phyloP scores from a whole-genome alignment of 1,140 invertebrate species.

The Bicyclus anynana region DNA sequence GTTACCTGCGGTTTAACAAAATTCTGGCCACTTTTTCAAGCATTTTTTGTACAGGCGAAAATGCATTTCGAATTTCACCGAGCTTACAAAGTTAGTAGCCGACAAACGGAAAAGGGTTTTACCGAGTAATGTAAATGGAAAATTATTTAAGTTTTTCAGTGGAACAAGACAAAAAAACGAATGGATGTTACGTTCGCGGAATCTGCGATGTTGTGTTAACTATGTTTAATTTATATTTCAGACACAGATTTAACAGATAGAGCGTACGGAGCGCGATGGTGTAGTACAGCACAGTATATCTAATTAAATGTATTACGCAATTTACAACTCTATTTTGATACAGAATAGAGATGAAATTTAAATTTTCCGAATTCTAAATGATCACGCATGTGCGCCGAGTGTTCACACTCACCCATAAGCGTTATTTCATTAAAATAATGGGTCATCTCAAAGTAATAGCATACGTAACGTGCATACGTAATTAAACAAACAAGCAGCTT shows the following conservation, averaged over 20 bases:
- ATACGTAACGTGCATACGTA: neutral
- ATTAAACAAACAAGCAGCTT: neutral
- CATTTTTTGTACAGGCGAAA: neutral
- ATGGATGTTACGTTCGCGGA: neutral
- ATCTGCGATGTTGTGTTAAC: too few species aligned
- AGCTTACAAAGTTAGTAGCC: neutral
- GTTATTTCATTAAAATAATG: neutral
- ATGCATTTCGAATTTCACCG: neutral
- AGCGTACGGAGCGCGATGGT: too few species aligned
- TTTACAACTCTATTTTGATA: too few species aligned
- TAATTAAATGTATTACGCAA: too few species aligned
- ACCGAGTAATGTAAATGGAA: neutral
- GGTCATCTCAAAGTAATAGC: neutral
- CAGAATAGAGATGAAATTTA: too few species aligned
- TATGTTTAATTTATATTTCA: too few species aligned
- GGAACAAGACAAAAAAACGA: neutral
- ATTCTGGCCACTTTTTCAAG: neutral
- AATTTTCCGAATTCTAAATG: too few species aligned
- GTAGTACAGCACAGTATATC: too few species aligned
- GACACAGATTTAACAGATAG: too few species aligned
- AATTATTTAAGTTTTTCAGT: neutral
- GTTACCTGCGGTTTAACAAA: neutral
- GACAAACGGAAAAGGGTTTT: neutral
- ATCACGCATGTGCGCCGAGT: too few species aligned
- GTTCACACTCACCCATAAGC: neutral